Percentiles rank a stretch among this genome's conserved stretches.
These are phyloP conservation scores for Azemiops feae DNA, from an alignment of 2,113 vertebrate genomes.

Conservation along the genomic window DNA sequence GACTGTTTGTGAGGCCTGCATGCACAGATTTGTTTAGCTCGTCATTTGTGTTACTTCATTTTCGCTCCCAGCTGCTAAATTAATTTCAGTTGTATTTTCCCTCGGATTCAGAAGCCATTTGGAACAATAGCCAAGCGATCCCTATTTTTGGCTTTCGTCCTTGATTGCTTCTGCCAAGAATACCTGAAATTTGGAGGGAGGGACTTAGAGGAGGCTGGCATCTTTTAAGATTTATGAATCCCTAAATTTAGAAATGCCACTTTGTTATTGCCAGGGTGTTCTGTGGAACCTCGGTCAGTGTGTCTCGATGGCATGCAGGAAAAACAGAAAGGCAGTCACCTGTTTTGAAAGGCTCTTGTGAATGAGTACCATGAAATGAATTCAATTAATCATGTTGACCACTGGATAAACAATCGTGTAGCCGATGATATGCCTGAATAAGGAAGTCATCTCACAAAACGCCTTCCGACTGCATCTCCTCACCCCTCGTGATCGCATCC, in stretches of 20 bases:
- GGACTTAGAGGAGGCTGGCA: conserved; percentile 13
- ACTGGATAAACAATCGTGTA: conserved; percentile 70
- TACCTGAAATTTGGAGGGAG: not conserved
- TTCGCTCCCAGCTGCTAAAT: not conserved
- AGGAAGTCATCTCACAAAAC: conserved; percentile 65
- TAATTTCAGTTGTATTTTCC: not conserved
- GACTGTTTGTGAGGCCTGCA: not conserved
- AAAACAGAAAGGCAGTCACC: conserved; percentile 48
- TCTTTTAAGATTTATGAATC: conserved; percentile 66
- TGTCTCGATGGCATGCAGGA: conserved; percentile 55
- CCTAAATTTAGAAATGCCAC: conserved; percentile 69
- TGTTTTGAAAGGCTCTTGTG: conserved; percentile 57
- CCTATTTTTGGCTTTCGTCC: not conserved
- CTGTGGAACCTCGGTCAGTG: conserved; percentile 42
- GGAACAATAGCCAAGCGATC: not conserved
- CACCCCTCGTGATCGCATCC: conserved; percentile 69
- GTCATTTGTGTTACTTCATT: not conserved
- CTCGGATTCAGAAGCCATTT: not conserved
- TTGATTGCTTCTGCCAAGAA: conserved; percentile 21
- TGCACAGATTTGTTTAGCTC: not conserved
- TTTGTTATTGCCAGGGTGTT: conserved; percentile 59
- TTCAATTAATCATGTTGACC: conserved; percentile 75
- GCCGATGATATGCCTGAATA: conserved; percentile 65
- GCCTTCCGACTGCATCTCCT: conserved; percentile 50
- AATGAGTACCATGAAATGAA: conserved; percentile 70